Conservation (phyloP, 2,797 vertebrate species). For the Helarctos malayanus region DNA sequence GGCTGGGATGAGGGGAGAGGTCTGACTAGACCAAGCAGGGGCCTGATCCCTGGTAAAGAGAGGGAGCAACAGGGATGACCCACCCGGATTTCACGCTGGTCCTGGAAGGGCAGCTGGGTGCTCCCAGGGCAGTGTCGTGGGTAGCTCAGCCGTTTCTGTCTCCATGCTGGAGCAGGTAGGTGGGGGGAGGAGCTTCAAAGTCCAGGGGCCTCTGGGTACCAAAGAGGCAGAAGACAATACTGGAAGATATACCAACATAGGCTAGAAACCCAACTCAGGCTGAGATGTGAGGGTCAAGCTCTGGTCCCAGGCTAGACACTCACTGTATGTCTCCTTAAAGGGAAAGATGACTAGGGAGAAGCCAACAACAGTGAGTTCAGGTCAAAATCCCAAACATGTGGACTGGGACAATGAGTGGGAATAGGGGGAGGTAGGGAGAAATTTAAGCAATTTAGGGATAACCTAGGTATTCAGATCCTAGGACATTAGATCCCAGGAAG, state of each 20-base stretch:
- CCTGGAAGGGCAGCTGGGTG: background rate
- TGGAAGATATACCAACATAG: background rate
- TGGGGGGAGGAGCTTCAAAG: background rate
- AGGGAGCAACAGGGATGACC: background rate
- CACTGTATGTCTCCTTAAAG: background rate
- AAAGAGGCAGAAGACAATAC: background rate
- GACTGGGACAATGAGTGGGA: background rate
- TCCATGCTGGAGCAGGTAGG: background rate
- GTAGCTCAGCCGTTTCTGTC: background rate
- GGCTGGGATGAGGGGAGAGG: background rate
- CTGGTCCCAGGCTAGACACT: background rate
- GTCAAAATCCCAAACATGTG: background rate
- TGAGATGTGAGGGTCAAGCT: background rate
- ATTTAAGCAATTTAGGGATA: background rate
- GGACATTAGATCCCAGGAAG: background rate
- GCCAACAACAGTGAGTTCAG: background rate
- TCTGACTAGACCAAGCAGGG: background rate
- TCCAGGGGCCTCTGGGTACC: background rate
- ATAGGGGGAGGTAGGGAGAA: background rate
- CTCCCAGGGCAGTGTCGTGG: background rate
- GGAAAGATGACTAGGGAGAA: background rate
- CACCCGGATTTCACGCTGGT: background rate
- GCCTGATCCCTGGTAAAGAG: background rate
- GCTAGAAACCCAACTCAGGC: background rate
- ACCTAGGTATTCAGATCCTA: background rate